These are phyloP conservation scores for Gnathonemus longibarbis DNA, from an alignment of 2,113 vertebrate species.

Conservation along the genomic window DNA sequence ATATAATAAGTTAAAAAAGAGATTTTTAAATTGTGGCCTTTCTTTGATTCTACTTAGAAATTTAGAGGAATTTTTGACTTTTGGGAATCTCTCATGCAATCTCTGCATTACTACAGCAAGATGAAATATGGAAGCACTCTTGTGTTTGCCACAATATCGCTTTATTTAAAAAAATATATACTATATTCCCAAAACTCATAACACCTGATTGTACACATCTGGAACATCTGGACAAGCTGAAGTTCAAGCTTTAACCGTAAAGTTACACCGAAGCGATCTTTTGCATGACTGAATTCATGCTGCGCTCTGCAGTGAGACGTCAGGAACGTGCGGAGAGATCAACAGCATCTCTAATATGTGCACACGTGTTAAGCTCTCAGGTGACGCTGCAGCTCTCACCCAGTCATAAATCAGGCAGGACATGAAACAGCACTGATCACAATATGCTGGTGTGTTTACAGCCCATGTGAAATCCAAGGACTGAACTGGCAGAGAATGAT, in stretches of 20 bases:
- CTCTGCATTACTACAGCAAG: neutral
- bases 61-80: neutral
- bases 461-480: neutral
- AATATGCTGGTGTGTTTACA: neutral
- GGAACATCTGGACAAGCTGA: neutral
- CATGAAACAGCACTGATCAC: neutral
- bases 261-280: neutral
- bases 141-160: neutral
- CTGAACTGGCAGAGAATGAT: neutral
- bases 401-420: neutral
- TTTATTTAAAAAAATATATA: neutral
- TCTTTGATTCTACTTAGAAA: neutral
- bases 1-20: neutral
- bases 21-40: neutral
- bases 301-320: neutral
- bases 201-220: neutral
- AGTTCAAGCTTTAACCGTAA: neutral
- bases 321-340: neutral
- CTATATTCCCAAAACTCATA: neutral
- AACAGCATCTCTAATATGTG: neutral
- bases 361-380: neutral
- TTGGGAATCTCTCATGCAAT: neutral
- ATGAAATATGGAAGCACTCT: neutral
- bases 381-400: neutral
- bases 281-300: neutral